phyloP scores from a whole-genome alignment of 1,140 invertebrate species.

The Propsilocerus akamusi region DNA sequence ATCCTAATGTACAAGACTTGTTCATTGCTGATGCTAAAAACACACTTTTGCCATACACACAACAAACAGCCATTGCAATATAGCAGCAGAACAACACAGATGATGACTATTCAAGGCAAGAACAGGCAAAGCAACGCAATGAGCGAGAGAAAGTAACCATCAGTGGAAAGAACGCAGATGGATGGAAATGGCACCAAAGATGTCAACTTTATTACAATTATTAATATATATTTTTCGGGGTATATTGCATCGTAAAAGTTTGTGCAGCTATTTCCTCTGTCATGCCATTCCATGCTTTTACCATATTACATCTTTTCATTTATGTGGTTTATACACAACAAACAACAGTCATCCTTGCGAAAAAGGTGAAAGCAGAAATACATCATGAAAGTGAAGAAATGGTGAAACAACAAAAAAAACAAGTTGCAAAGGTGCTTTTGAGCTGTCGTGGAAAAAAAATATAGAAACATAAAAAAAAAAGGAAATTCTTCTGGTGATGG shows the following conservation, averaged over 20 bases:
- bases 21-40: neutral
- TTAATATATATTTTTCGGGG: slow-evolving; percentile 1
- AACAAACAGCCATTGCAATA: neutral
- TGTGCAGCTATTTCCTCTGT: neutral
- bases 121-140: neutral
- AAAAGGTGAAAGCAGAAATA: too few relatives aligned
- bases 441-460: too few relatives aligned
- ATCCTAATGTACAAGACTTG: neutral
- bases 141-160: neutral
- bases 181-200: neutral
- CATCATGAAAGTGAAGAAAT: too few relatives aligned
- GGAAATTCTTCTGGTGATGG: too few relatives aligned
- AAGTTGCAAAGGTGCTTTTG: too few relatives aligned
- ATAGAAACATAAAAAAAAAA: too few relatives aligned
- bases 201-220: slow-evolving; percentile 1
- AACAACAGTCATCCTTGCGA: too few relatives aligned
- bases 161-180: neutral
- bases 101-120: too few relatives aligned
- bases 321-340: too few relatives aligned
- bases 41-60: neutral
- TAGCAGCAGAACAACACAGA: neutral
- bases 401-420: too few relatives aligned
- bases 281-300: too few relatives aligned
- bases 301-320: too few relatives aligned
- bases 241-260: slow-evolving; percentile 3